phyloP scores from a whole-genome alignment of 2,113 vertebrate genomes.

The Esox niger region DNA sequence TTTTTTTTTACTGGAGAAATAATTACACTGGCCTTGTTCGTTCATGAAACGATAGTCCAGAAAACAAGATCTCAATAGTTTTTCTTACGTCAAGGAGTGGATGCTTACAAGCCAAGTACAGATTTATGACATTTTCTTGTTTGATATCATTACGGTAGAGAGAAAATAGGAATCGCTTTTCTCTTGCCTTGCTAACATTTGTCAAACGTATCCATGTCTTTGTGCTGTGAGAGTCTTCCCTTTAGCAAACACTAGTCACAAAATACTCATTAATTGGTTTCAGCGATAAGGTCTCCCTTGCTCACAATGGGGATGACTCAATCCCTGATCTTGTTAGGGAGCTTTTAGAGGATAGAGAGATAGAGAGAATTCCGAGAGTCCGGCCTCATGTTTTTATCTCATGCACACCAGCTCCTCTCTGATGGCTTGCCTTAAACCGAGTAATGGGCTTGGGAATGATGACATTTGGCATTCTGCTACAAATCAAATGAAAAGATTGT shows the following conservation, averaged over 20 bases:
- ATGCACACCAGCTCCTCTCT: constrained; percentile 16
- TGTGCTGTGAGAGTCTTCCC: constrained; percentile 28
- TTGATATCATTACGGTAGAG: constrained; percentile 15
- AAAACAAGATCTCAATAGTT: constrained; percentile 6
- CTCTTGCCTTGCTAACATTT: constrained; percentile 26
- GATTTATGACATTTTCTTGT: neutral
- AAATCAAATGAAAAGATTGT: constrained; percentile 12
- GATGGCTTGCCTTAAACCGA: constrained; percentile 11
- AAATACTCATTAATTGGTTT: constrained; percentile 54
- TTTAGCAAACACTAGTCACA: constrained; percentile 17
- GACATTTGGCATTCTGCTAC: constrained; percentile 18
- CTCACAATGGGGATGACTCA: constrained; percentile 40
- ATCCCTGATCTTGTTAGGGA: constrained; percentile 45
- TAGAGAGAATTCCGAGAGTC: constrained; percentile 23
- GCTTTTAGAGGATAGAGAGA: constrained; percentile 40
- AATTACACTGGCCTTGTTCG: neutral
- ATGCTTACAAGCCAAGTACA: no score
- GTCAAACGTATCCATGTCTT: constrained; percentile 36
- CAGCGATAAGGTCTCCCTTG: constrained; percentile 44
- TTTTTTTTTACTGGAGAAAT: neutral
- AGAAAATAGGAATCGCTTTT: constrained; percentile 15
- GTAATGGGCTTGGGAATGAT: constrained; percentile 15
- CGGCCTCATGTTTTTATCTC: constrained; percentile 27
- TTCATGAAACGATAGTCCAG: neutral
- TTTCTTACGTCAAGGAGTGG: no score